These are phyloP conservation scores for Synanthedon vespiformis DNA, from an alignment of 2,888 invertebrate genomes.

Conservation along the genomic window DNA sequence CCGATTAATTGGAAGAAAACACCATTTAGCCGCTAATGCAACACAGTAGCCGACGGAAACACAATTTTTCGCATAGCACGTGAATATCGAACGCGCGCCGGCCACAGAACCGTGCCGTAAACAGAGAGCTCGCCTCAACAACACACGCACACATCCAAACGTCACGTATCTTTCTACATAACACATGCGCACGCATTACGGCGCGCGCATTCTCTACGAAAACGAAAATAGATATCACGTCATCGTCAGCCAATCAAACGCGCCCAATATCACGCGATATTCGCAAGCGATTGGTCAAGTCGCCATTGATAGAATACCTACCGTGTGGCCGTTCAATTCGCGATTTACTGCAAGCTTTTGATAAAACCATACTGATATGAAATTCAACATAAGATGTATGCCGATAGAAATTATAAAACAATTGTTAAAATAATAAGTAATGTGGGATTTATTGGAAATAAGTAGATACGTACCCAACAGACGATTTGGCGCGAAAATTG, in stretches of 20 bases:
- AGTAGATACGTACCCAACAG: background rate
- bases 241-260: slow-evolving; percentile 44
- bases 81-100: slow-evolving; percentile 76
- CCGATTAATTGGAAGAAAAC: slow-evolving; percentile 51
- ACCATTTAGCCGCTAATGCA: slow-evolving; percentile 44
- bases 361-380: slow-evolving; percentile 59
- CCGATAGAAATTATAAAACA: slow-evolving; percentile 24
- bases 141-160: slow-evolving; percentile 47
- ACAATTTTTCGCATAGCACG: slow-evolving; percentile 43
- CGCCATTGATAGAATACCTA: slow-evolving; percentile 56
- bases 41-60: slow-evolving; percentile 50
- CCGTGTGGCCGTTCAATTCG: slow-evolving; percentile 56
- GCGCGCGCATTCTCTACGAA: slow-evolving; percentile 50
- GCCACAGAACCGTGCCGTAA: slow-evolving; percentile 67
- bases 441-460: background rate
- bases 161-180: slow-evolving; percentile 15
- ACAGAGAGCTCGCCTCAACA: slow-evolving; percentile 62
- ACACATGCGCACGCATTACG: slow-evolving; percentile 26
- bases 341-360: slow-evolving; percentile 64
- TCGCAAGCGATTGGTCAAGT: slow-evolving; percentile 39
- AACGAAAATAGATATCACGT: slow-evolving; percentile 60
- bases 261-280: slow-evolving; percentile 39
- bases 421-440: slow-evolving; percentile 1
- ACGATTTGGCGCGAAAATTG: slow-evolving; percentile 1
- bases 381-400: slow-evolving; percentile 37